phyloP scores from a whole-genome alignment of 2,113 vertebrate genomes.

The Bujurquina vittata region DNA sequence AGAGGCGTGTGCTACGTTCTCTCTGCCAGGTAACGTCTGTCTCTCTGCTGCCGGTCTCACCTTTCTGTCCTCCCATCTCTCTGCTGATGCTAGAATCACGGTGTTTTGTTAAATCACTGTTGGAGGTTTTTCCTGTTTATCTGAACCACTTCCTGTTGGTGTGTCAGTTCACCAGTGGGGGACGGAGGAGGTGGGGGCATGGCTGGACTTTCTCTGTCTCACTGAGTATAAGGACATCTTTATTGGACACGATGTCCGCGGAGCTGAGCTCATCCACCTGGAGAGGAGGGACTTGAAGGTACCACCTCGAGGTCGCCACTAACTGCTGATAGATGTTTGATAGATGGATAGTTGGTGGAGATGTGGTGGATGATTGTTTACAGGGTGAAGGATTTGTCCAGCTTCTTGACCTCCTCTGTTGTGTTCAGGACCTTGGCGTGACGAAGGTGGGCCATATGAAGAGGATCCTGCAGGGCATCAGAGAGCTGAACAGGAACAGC shows the following conservation, averaged over 20 bases:
- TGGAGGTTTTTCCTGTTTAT: background rate
- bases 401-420: background rate
- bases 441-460: constrained; percentile 99
- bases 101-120: background rate
- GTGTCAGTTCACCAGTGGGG: constrained; percentile 95
- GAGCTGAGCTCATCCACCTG: constrained; percentile 95
- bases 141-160: constrained; percentile 78
- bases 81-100: fast-evolving
- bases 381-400: background rate
- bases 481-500: constrained; percentile 88
- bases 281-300: constrained; percentile 99
- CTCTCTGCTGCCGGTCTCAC: no score
- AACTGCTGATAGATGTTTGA: background rate
- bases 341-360: background rate
- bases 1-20: constrained; percentile 84
- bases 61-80: background rate
- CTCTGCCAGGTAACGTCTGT: constrained; percentile 71
- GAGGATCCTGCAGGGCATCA: constrained; percentile 95
- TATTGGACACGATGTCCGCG: constrained; percentile 93
- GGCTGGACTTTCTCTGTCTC: constrained; percentile 96
- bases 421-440: constrained; percentile 91
- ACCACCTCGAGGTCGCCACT: constrained; percentile 20
- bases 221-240: constrained; percentile 98
- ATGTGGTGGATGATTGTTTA: background rate
- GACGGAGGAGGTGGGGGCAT: constrained; percentile 94